Base-by-base conservation (phyloP, 1,140 invertebrate genomes). In the Rhopalosiphum padi region DNA sequence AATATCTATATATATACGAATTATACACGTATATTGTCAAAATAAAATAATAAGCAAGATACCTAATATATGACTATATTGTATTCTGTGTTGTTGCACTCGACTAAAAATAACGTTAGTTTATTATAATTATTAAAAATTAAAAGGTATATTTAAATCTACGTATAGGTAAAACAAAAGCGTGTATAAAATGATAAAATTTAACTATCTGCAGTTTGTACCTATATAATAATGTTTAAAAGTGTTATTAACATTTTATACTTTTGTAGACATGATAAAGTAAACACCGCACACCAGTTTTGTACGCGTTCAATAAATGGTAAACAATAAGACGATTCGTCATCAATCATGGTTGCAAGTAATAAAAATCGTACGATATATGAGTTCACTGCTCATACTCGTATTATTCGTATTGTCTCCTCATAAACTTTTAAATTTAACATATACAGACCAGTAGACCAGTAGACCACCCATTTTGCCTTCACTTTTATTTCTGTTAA, bases 391-490 rank as follows among this genome's bases (percentile, higher is more conserved):
- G 60, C 60, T 77, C 15, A 77, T n/a, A n/a, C 60, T 30, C 9
- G 25, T 60, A 60, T 60, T 60, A 30, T 25, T 68, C 60, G 30
- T n/a, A 77, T 77, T 77, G 60, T 77, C n/a, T 68, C 55, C 15
- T n/a, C 60, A 23, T 77, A 77, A 77, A n/a, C 60, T 77, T 77
- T n/a, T n/a, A 77, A 77, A 77, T n/a, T 77, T n/a, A 77, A 77
- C 15, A 77, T n/a, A n/a, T 60, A 55, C 7, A 55, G 41, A 41
- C 41, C 0, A 22, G 53, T 53, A 30, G 46, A 8, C 6, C 46
- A 46, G 6, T 15, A 77, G 60, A n/a, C 60, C 60, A 77, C n/a
- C 60, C 60, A n/a, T n/a, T n/a, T n/a, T n/a, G 60, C n/a, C 15
- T n/a, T 77, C 60, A n/a, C 15, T 77, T 77, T n/a, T 77, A 77